These are phyloP conservation scores for Scaptodrosophila latifasciaeformis DNA, from an alignment of 2,888 invertebrate genomes.

Conservation along the genomic window DNA sequence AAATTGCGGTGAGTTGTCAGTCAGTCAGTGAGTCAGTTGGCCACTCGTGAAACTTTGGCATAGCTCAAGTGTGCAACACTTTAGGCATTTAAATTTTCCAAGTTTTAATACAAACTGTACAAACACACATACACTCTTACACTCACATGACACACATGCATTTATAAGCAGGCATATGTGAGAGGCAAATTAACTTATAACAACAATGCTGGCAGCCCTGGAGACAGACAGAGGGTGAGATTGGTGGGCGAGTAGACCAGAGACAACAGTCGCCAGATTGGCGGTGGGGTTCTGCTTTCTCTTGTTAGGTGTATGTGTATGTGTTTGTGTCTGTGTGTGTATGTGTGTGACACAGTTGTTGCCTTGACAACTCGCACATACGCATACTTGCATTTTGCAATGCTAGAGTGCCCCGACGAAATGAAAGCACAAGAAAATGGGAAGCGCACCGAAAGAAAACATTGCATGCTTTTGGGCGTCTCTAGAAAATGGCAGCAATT, in stretches of 20 bases:
- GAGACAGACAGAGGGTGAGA: too few relatives aligned
- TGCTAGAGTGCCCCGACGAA: too few relatives aligned
- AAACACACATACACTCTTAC: slow-evolving; percentile 20
- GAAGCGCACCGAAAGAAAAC: too few relatives aligned
- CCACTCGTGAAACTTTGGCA: slow-evolving; percentile 28
- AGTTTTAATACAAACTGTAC: slow-evolving; percentile 59
- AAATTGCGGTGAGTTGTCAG: slow-evolving; percentile 3
- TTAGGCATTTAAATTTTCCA: slow-evolving; percentile 61
- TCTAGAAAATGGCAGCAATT: too few relatives aligned
- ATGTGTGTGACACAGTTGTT: slow-evolving; percentile 54
- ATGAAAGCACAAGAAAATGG: slow-evolving; percentile 10
- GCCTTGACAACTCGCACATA: slow-evolving; percentile 36
- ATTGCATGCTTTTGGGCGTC: too few relatives aligned
- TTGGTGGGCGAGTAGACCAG: too few relatives aligned
- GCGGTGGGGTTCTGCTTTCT: too few relatives aligned
- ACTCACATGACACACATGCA: slow-evolving; percentile 51
- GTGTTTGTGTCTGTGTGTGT: slow-evolving; percentile 2
- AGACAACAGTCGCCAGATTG: too few relatives aligned
- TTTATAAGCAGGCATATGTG: slow-evolving; percentile 42
- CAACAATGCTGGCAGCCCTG: slow-evolving; percentile 52
- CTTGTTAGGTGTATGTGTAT: neutral
- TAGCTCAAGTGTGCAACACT: slow-evolving; percentile 49
- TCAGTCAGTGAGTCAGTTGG: neutral
- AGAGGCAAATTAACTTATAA: slow-evolving; percentile 63
- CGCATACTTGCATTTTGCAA: neutral